Percentiles rank a stretch among this genome's conserved stretches.
phyloP scores from a whole-genome alignment of 2,113 vertebrate genomes.

The Collichthys lucidus region DNA sequence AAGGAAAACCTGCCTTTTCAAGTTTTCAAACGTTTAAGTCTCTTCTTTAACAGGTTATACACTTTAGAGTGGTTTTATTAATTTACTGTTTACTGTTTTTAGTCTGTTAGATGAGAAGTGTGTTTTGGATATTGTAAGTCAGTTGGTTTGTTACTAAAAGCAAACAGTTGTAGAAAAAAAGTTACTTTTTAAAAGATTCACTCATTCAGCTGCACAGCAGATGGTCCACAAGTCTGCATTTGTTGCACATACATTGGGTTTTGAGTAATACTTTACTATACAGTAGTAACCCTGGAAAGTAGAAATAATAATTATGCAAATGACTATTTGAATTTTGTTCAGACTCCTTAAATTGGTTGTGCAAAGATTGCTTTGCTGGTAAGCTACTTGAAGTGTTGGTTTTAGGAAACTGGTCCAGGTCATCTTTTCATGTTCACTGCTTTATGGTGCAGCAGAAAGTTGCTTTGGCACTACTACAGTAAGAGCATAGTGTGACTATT shows the following conservation, averaged over 20 bases:
- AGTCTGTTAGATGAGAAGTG: background rate
- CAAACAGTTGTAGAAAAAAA: background rate
- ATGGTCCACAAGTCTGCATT: constrained; percentile 20
- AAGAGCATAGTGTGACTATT: constrained; percentile 1
- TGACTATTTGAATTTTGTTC: background rate
- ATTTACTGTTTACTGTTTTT: background rate
- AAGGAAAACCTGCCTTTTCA: constrained; percentile 47
- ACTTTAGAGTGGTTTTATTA: background rate
- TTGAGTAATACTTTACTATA: background rate
- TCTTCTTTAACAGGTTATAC: constrained; percentile 12
- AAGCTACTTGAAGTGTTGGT: background rate
- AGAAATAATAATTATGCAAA: background rate
- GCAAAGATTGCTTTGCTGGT: background rate
- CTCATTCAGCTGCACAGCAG: background rate
- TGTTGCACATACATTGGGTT: background rate
- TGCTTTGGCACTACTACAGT: constrained; percentile 3
- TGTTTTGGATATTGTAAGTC: background rate
- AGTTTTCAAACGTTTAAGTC: constrained; percentile 14
- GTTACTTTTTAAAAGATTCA: background rate
- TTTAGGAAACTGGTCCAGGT: background rate
- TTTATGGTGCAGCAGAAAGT: constrained; percentile 25
- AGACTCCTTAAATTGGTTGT: background rate
- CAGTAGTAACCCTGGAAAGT: background rate
- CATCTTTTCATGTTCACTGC: constrained; percentile 28
- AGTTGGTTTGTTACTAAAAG: background rate